Conservation (phyloP, 2,113 vertebrate genomes). For the Tachysurus vachellii region DNA sequence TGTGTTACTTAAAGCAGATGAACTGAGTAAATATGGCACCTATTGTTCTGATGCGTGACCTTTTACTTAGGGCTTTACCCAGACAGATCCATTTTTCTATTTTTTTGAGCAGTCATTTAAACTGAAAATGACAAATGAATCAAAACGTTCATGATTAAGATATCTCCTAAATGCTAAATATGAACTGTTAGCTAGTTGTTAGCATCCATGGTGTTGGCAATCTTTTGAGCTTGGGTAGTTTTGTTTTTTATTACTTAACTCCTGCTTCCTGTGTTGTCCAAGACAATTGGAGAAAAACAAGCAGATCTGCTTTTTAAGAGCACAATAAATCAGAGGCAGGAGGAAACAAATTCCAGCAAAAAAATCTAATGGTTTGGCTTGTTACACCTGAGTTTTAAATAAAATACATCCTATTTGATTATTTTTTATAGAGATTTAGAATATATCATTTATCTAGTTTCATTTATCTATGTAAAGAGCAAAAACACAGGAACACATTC, state of each 20-base stretch:
- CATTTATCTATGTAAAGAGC: background rate
- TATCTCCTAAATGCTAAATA: background rate
- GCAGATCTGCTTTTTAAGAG: conserved; percentile 46
- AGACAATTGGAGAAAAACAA: conserved; percentile 30
- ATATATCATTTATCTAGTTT: too few relatives aligned
- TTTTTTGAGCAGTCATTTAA: background rate
- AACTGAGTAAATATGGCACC: background rate
- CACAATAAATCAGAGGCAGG: conserved; percentile 58
- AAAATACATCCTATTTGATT: background rate
- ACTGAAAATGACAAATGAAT: background rate
- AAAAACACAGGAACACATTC: background rate
- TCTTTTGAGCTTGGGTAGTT: background rate
- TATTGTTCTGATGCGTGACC: background rate
- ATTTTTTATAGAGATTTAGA: background rate
- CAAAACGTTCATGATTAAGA: background rate
- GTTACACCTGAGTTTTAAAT: background rate
- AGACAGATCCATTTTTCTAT: background rate
- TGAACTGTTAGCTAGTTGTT: background rate
- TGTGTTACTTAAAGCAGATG: background rate
- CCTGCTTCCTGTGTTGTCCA: conserved; percentile 1
- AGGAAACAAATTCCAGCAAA: conserved; percentile 66
- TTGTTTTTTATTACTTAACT: background rate
- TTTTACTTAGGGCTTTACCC: background rate
- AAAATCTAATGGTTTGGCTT: conserved; percentile 2
- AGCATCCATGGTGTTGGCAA: too few relatives aligned